Base-by-base conservation (phyloP, 1,140 invertebrate species). In the Lysiphlebus fabarum region DNA sequence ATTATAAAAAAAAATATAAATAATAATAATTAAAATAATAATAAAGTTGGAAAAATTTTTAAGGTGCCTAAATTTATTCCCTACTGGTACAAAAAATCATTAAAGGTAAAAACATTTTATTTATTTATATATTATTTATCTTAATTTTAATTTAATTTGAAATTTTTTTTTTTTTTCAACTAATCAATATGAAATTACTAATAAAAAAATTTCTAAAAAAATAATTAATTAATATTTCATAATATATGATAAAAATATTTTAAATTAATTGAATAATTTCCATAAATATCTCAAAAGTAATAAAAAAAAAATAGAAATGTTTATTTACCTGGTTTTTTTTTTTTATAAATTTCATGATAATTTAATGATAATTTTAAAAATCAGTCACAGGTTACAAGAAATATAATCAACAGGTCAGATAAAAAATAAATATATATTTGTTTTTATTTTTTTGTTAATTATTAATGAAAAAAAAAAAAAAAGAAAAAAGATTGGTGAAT, bases 61-160 rank as follows among this genome's bases (percentile, higher is more conserved):
- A 51, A 34, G 11, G 34, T 51, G 49, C 34, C 49, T 36, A 7
- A 12, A 51, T 51, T 51, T 37, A 38, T 51, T 36, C 6, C 49
- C 34, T 51, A 36, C 34, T 51, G 37, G 49, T 51, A 51, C 37
- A 33, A 34, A 51, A 51, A 51, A 51, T 12, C 49, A 51, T 51
- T 36, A 37, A 51, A 51, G 49, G 49, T 51, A 51, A 51, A 49
- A n/a, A n/a, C n/a, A n/a, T 1, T 48, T 34, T 10, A 4, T 51
- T 51, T 51, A 37, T 51, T 51, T 37, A 11, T 33, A 49, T 36
- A 11, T 26, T 33, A 26, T 4, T 49, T 34, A 33, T 7, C 47
- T 33, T 33, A 26, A 33, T 48, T 33, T 34, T 6, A 33, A 9
- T 7, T 26, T 17, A 48, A 48, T 33, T 8, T 6, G 11, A 33